Percentiles rank a stretch among this genome's conserved stretches.
Evolutionary conservation across 2,888 invertebrate species (phyloP).

Genomic region (Oscheius onirici): DNA sequence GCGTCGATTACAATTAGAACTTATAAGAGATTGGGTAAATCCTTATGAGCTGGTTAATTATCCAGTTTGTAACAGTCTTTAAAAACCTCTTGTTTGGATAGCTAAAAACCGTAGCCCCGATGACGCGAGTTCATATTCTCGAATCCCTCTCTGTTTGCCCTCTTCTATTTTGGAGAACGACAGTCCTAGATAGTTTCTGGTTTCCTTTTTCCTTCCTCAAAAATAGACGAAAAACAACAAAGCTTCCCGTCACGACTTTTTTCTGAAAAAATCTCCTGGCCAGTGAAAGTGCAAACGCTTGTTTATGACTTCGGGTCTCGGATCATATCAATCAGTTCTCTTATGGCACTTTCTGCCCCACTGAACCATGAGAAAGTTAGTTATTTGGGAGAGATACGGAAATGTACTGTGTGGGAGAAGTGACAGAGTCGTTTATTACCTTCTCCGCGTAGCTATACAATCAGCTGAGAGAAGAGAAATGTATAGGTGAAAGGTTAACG

Average conservation of each 20-base stretch:
- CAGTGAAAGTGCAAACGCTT: not conserved
- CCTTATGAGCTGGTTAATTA: too few relatives aligned
- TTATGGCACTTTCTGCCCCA: too few relatives aligned
- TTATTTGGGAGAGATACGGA: not conserved
- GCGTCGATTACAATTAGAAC: too few relatives aligned
- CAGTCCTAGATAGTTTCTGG: slow-evolving; percentile 15
- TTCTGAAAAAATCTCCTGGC: not conserved
- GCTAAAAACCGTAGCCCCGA: not conserved
- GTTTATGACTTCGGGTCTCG: too few relatives aligned
- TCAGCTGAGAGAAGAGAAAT: too few relatives aligned
- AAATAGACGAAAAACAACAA: not conserved
- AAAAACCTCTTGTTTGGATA: not conserved
- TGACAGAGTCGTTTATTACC: too few relatives aligned
- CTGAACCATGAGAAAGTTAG: not conserved
- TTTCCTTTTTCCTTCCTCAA: slow-evolving; percentile 8
- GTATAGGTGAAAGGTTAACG: too few relatives aligned
- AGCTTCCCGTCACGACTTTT: slow-evolving; percentile 14
- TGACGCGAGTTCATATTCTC: not conserved
- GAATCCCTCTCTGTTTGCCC: not conserved
- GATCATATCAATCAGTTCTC: too few relatives aligned
- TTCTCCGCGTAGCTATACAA: too few relatives aligned
- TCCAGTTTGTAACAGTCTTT: not conserved
- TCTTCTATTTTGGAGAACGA: slow-evolving; percentile 2
- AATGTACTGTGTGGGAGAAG: not conserved
- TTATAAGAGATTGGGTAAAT: too few relatives aligned